These are phyloP conservation scores for Helogale parvula DNA, from an alignment of 2,113 vertebrate species.

Conservation along the genomic window DNA sequence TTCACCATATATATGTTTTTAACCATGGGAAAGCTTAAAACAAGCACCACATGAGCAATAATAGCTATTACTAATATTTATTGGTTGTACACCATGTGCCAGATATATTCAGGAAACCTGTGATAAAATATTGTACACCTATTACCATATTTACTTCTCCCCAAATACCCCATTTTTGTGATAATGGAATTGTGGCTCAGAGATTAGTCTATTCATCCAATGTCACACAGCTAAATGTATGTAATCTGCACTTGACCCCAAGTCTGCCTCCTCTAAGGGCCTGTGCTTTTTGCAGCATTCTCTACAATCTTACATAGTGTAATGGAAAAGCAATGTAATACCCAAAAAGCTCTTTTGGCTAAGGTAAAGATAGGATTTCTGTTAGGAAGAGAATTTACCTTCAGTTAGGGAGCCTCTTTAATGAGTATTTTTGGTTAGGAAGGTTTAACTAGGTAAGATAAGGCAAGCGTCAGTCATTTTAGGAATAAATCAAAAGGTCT, in stretches of 20 bases:
- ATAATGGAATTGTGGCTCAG: neutral
- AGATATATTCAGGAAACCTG: neutral
- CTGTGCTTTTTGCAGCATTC: neutral
- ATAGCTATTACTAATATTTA: neutral
- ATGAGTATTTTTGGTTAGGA: neutral
- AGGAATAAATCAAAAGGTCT: neutral
- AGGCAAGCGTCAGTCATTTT: neutral
- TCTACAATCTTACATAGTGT: neutral
- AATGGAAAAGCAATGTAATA: neutral
- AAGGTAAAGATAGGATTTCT: neutral
- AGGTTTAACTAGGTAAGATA: neutral
- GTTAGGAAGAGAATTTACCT: neutral
- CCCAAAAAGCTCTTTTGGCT: neutral
- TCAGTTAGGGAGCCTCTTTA: neutral
- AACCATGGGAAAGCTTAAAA: neutral
- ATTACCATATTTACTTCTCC: neutral
- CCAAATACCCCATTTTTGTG: neutral
- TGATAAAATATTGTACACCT: neutral
- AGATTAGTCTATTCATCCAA: neutral
- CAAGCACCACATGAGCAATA: neutral
- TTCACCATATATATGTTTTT: neutral
- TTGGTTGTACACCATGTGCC: neutral
- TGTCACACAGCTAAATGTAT: neutral
- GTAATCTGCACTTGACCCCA: neutral
- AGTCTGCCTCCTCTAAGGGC: neutral